Conservation (phyloP, 35 echinoderm and acorn worm genomes). For the Apostichopus californicus region DNA sequence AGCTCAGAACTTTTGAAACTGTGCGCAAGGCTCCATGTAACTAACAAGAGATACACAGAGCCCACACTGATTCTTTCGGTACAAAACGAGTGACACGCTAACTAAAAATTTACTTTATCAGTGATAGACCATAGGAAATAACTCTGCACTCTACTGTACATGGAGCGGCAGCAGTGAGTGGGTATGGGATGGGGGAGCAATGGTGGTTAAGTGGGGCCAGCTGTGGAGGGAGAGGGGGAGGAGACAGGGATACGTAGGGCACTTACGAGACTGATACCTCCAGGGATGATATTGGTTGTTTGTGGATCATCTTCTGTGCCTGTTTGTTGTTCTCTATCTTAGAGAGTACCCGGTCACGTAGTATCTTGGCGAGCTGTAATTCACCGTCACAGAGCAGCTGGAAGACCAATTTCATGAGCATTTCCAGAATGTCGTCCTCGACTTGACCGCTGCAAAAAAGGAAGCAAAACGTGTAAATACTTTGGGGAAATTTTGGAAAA, state of each 20-base stretch:
- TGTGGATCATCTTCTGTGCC: constrained; percentile 53
- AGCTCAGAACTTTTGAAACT: too few species aligned
- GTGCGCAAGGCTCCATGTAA: too few species aligned
- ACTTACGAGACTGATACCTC: constrained; percentile 82
- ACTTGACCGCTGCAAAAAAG: constrained; percentile 71
- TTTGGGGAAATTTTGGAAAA: not conserved
- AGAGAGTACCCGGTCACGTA: constrained; percentile 78
- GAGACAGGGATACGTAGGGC: not conserved
- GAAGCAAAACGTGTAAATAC: not conserved
- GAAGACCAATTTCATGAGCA: constrained; percentile 94
- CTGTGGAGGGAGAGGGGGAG: not conserved
- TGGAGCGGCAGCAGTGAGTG: not conserved
- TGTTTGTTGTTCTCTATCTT: constrained; percentile 97
- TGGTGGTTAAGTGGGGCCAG: not conserved
- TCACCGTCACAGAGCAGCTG: constrained; percentile 96
- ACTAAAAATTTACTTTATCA: too few species aligned
- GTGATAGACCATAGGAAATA: too few species aligned
- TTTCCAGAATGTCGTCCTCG: constrained; percentile 93
- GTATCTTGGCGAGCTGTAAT: constrained; percentile 87
- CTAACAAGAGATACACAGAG: too few species aligned
- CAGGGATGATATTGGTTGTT: constrained; percentile 62
- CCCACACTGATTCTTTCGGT: too few species aligned
- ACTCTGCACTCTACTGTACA: too few species aligned
- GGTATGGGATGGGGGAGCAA: not conserved
- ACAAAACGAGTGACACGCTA: too few species aligned